These are phyloP conservation scores for Eledona agricola DNA, from an alignment of 2,888 invertebrate species.

Conservation along the genomic window DNA sequence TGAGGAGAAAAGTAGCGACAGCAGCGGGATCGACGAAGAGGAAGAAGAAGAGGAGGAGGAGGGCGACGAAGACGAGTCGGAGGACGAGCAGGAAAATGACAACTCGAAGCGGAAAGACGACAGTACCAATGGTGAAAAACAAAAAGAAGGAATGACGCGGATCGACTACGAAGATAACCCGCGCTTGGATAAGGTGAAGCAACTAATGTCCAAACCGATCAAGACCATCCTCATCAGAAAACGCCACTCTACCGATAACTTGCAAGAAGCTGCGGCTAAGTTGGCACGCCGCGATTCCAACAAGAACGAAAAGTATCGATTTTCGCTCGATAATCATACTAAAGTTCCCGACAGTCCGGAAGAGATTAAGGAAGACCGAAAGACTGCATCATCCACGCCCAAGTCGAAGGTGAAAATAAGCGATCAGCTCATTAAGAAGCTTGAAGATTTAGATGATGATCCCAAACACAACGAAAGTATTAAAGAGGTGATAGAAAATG, in stretches of 20 bases:
- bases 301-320: too few species aligned
- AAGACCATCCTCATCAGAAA: conserved; percentile 27
- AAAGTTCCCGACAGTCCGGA: conserved; percentile 2
- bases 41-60: conserved; percentile 38
- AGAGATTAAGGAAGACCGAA: not conserved
- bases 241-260: conserved; percentile 22
- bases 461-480: too few species aligned
- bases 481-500: too few species aligned
- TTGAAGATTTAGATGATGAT: conserved; percentile 46
- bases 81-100: conserved; percentile 32
- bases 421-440: conserved; percentile 56
- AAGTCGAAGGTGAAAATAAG: conserved; percentile 55
- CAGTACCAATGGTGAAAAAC: conserved; percentile 28
- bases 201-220: conserved; percentile 21
- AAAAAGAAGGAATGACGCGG: conserved; percentile 38
- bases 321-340: not conserved
- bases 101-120: conserved; percentile 1
- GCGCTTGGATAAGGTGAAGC: conserved; percentile 13
- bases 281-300: not conserved
- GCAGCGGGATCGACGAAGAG: conserved; percentile 34
- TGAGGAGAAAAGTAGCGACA: conserved; percentile 11
- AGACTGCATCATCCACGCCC: not conserved
- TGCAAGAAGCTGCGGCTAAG: conserved; percentile 9
- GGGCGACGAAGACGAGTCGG: conserved; percentile 41
- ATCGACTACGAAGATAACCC: conserved; percentile 26